Conservation (phyloP, 2,888 invertebrate genomes). For the Platycheirus rosarum region DNA sequence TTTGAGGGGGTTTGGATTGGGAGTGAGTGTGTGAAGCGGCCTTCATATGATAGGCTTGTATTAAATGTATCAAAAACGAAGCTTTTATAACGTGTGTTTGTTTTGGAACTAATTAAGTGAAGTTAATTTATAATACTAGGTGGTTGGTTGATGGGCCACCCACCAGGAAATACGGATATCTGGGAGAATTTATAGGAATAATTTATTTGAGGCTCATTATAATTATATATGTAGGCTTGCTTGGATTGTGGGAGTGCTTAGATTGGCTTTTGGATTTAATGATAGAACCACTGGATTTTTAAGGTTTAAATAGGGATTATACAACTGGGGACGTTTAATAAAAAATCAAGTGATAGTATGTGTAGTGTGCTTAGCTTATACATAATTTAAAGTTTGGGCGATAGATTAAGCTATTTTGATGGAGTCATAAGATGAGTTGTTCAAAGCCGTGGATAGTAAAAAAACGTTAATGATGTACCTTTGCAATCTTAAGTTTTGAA, state of each 20-base stretch:
- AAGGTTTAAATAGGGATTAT: background rate
- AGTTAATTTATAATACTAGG: conserved; percentile 65
- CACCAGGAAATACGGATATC: conserved; percentile 18
- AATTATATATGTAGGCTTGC: background rate
- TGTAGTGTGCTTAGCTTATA: too few relatives aligned
- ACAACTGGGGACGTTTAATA: background rate
- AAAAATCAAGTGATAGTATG: background rate
- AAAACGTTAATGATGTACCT: too few relatives aligned
- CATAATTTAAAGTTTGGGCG: too few relatives aligned
- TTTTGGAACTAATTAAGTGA: conserved; percentile 64
- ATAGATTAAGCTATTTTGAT: too few relatives aligned
- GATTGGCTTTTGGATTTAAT: background rate
- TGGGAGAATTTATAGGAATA: conserved; percentile 31
- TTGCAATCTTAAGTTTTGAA: too few relatives aligned
- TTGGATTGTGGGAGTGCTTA: background rate
- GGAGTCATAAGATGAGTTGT: too few relatives aligned
- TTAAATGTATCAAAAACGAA: conserved; percentile 60
- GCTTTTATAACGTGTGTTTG: conserved; percentile 60
- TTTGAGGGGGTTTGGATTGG: conserved; percentile 3
- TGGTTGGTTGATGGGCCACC: conserved; percentile 46
- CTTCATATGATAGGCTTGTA: conserved; percentile 18
- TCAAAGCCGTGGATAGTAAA: too few relatives aligned
- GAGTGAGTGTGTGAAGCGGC: background rate
- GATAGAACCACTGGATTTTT: background rate
- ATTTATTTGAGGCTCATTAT: conserved; percentile 55